Conservation (phyloP, 2,113 vertebrate genomes). For the Pangasianodon gigas region DNA sequence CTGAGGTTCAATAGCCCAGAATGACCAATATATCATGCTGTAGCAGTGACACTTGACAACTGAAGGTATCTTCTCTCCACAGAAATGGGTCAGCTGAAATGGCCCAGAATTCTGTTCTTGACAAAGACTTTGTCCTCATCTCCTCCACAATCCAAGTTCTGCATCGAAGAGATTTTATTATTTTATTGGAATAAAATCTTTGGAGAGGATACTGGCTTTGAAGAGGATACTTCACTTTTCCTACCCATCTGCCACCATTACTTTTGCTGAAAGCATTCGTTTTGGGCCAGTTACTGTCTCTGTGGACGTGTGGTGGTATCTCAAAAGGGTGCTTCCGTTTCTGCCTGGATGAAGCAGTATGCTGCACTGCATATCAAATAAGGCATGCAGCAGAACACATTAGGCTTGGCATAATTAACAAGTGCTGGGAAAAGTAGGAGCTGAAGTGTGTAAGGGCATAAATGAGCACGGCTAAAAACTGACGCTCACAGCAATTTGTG, state of each 20-base stretch:
- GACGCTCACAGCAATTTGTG: conserved; percentile 7
- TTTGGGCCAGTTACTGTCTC: conserved; percentile 12
- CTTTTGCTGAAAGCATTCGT: conserved; percentile 15
- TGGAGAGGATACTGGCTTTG: not conserved
- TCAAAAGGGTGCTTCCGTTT: conserved; percentile 8
- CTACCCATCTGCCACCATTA: conserved; percentile 20
- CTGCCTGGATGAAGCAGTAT: conserved; percentile 32
- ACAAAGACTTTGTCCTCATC: conserved; percentile 21
- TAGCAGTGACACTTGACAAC: conserved; percentile 23
- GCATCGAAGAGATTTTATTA: conserved; percentile 29
- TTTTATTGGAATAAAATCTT: conserved; percentile 5
- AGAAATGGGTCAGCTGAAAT: conserved; percentile 34
- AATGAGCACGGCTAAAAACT: conserved; percentile 3
- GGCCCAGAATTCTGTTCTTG: conserved; percentile 13
- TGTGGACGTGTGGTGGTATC: conserved; percentile 18
- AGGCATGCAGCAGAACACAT: conserved; percentile 37
- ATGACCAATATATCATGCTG: conserved; percentile 26
- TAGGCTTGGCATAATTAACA: conserved; percentile 36
- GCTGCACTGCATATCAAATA: conserved; percentile 23
- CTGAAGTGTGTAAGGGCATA: conserved; percentile 23
- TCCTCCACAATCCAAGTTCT: not conserved
- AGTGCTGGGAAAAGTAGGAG: conserved; percentile 17
- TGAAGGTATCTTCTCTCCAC: conserved; percentile 20
- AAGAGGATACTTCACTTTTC: conserved; percentile 20
- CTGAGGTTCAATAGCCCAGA: conserved; percentile 34